Base-by-base conservation (phyloP, 2,113 vertebrate genomes). In the Dicentrarchus labrax region DNA sequence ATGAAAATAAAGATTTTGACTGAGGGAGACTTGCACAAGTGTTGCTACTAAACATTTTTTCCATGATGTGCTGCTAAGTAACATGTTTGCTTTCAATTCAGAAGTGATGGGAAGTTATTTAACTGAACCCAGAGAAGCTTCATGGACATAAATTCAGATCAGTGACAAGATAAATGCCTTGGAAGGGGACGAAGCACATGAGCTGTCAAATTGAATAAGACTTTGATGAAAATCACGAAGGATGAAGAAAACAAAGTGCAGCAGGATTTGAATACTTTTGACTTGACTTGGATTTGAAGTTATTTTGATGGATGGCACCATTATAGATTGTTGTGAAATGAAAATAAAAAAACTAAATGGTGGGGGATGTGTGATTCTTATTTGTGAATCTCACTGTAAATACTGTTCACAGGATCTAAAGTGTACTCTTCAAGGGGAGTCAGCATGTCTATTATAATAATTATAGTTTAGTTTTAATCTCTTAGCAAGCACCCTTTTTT, bases 1-100 rank as follows among this genome's bases (percentile, higher is more conserved):
- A 86, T 64, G 5, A 72, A 89, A 88, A 84, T 66, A 73, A 83
- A 86, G 68, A 36, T 76, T 87, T 12, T 70, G 56, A 85, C 53
- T 69, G 41, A 68, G 17, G 48, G 30, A 71, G 22, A 64, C 47
- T 82, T 21, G n/a, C 71, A 64, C 61, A 67, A 74, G 38, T 66
- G 77, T 73, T 13, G 67, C 48, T n/a, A 19, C n/a, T 1, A 30
- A 81, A 65, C 67, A 51, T 67, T 38, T 65, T 56, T 60, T 65
- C 66, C 36, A 11, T 47, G 4, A 6, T 65, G 56, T 16, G 51
- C 60, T 60, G 59, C 30, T 61, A 11, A 36, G 22, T 16, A 47
- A 48, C 43, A n/a, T 21, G 67, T 78, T 77, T 82, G 30, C 80
- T 87, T 80, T 85, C 53, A 47, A 47, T 19, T 62, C 43, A 38